Evolutionary conservation across 2,113 vertebrate species (phyloP).

Genomic region (Nothoprocta perdicaria): DNA sequence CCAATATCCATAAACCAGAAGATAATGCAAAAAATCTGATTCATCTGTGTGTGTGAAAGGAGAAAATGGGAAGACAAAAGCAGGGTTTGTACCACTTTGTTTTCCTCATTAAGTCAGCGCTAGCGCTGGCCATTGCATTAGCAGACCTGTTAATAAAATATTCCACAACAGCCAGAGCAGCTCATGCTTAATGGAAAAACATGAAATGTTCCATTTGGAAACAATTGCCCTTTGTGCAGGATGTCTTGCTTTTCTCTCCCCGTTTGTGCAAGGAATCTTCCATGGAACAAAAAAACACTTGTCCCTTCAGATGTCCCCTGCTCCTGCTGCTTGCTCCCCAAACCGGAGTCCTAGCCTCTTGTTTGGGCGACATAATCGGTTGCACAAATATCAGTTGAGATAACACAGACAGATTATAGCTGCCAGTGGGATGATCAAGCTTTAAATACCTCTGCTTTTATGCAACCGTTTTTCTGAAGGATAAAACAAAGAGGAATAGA

Average conservation of each 20-base stretch:
- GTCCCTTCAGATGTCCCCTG: slow-evolving; percentile 48
- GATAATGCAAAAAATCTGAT: background rate
- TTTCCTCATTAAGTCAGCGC: slow-evolving; percentile 5
- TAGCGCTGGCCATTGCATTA: background rate
- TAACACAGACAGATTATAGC: slow-evolving; percentile 56
- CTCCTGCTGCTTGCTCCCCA: slow-evolving; percentile 23
- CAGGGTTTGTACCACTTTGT: slow-evolving; percentile 22
- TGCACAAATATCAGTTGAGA: slow-evolving; percentile 60
- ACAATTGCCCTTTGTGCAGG: slow-evolving; percentile 31
- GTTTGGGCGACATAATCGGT: slow-evolving; percentile 57
- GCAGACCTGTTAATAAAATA: slow-evolving; percentile 36
- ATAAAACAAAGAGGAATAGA: slow-evolving; percentile 43
- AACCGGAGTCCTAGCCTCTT: slow-evolving; percentile 41
- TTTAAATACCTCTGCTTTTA: slow-evolving; percentile 59
- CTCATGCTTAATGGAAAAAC: slow-evolving; percentile 43
- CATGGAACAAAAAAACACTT: slow-evolving; percentile 52
- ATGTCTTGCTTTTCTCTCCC: slow-evolving; percentile 52
- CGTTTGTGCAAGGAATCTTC: slow-evolving; percentile 43
- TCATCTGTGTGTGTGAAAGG: background rate
- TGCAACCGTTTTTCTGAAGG: slow-evolving; percentile 64
- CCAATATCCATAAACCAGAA: background rate
- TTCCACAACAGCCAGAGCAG: slow-evolving; percentile 36
- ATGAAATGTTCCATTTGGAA: slow-evolving; percentile 42
- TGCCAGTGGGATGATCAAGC: slow-evolving; percentile 45
- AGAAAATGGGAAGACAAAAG: background rate